phyloP scores from a whole-genome alignment of 2,113 vertebrate species.

The Rhabdomys dilectus region DNA sequence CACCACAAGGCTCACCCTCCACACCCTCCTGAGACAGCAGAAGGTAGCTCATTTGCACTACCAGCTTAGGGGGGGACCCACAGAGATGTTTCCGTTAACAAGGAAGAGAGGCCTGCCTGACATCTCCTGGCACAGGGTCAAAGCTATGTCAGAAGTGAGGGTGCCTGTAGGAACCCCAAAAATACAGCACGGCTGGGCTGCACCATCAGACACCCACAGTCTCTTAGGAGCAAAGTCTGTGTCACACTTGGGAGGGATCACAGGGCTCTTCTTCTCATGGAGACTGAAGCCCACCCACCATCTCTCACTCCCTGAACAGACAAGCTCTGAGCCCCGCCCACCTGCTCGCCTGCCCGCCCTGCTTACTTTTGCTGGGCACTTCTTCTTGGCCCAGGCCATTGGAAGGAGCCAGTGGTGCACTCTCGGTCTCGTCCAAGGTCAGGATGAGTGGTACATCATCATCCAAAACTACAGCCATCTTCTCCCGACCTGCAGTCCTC shows the following conservation, averaged over 20 bases:
- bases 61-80: background rate
- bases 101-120: background rate
- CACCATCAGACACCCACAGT: background rate
- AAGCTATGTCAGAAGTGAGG: fast-evolving
- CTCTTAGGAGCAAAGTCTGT: background rate
- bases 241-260: background rate
- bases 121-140: background rate
- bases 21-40: fast-evolving
- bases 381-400: slow-evolving; percentile 86
- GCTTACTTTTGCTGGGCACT: slow-evolving; percentile 91
- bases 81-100: slow-evolving; percentile 49
- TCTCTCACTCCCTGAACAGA: background rate
- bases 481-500: background rate
- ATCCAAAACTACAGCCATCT: slow-evolving; percentile 89
- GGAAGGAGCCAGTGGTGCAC: slow-evolving; percentile 85
- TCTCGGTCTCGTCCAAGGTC: slow-evolving; percentile 93
- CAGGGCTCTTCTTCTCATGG: background rate
- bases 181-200: background rate
- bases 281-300: background rate
- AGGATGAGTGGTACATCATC: slow-evolving; percentile 97
- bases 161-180: background rate
- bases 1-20: background rate
- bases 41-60: background rate
- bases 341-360: background rate
- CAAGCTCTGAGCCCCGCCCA: too few relatives aligned